Conservation (phyloP, 2,888 invertebrate genomes). For the Meiosimyza platycephala region DNA sequence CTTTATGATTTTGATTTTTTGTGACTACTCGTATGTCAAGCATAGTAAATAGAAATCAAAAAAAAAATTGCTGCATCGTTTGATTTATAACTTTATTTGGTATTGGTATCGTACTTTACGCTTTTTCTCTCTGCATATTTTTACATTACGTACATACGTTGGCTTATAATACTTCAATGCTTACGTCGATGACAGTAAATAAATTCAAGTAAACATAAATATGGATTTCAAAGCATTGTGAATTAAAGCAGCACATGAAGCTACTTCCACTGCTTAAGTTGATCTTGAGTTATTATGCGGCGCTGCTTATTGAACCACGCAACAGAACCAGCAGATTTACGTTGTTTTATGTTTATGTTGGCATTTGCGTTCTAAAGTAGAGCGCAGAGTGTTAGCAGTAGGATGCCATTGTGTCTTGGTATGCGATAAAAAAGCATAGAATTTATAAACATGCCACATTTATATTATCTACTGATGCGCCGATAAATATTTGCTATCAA, state of each 20-base stretch:
- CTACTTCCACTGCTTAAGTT: neutral
- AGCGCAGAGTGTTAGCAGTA: too few relatives aligned
- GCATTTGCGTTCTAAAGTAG: constrained; percentile 9
- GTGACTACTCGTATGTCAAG: too few relatives aligned
- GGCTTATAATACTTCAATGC: constrained; percentile 6
- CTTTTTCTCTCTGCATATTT: neutral
- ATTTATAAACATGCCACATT: constrained; percentile 24
- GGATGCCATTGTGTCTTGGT: constrained; percentile 7
- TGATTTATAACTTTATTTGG: constrained; percentile 10
- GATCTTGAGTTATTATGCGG: too few relatives aligned
- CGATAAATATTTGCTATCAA: constrained; percentile 22
- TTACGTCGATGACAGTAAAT: constrained; percentile 40
- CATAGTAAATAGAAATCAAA: neutral
- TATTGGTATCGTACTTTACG: neutral
- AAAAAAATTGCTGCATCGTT: neutral
- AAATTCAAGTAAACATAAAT: constrained; percentile 47
- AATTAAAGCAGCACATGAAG: constrained; percentile 7
- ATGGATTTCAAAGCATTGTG: constrained; percentile 35
- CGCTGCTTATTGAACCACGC: too few relatives aligned
- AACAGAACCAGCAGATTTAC: too few relatives aligned
- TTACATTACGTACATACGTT: neutral
- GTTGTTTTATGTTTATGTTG: too few relatives aligned
- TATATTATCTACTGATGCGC: neutral
- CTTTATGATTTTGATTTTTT: too few relatives aligned
- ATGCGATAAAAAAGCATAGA: constrained; percentile 6